Conservation (phyloP, 2,888 invertebrate genomes). For the Sminthurides aquaticus region DNA sequence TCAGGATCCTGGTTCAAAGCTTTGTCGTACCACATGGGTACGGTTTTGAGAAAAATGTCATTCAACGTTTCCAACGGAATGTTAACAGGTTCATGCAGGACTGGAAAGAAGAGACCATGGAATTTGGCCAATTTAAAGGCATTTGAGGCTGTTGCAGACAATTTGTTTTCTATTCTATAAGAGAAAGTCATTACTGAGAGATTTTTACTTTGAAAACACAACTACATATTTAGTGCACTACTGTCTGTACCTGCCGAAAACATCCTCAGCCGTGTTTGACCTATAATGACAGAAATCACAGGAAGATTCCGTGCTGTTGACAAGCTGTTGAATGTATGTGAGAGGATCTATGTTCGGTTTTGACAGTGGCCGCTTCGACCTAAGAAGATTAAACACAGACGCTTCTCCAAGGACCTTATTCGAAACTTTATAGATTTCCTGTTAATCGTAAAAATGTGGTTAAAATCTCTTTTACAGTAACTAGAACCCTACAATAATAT, state of each 20-base stretch:
- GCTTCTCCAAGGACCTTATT: conserved; percentile 38
- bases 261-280: conserved; percentile 47
- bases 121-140: conserved; percentile 49
- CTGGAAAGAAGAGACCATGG: conserved; percentile 47
- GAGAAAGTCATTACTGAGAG: conserved; percentile 8
- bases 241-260: conserved; percentile 46
- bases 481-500: neutral
- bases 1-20: conserved; percentile 43
- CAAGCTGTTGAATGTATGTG: conserved; percentile 44
- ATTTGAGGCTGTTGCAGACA: conserved; percentile 48
- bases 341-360: conserved; percentile 31
- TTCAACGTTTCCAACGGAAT: conserved; percentile 45
- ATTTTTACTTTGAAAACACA: neutral
- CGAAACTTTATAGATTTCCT: conserved; percentile 39
- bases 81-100: conserved; percentile 47
- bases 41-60: conserved; percentile 46
- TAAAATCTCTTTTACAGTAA: neutral
- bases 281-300: conserved; percentile 48
- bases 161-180: conserved; percentile 45
- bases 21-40: conserved; percentile 46
- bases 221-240: too few species aligned
- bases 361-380: conserved; percentile 39
- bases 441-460: conserved; percentile 14
- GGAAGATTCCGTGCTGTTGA: conserved; percentile 40
- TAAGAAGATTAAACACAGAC: conserved; percentile 42